Evolutionary conservation across 2,888 invertebrate species (phyloP), one percentile per base, ranked within the genome.

Genomic region (Apomyelois bistriatella): DNA sequence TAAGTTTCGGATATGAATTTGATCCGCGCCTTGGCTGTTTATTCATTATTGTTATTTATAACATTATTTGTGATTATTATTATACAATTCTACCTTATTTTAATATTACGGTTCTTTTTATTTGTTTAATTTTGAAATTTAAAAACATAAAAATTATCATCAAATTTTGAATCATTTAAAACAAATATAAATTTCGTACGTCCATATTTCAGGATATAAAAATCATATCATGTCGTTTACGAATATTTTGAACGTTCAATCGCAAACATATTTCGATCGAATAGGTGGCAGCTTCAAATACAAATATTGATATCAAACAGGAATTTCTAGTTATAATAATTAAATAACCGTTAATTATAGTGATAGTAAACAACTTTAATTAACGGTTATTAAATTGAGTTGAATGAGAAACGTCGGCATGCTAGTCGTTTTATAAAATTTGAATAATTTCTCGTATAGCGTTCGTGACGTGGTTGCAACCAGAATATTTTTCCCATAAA

Each of bases 401-500:
- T 30, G 6, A 10, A 28, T 13, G n/a, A 6, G 12, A n/a, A 22
- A 12, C 12, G 17, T 9, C n/a, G 28, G n/a, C 12, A 13, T 42
- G 12, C 8, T 43, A 13, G 30, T 43, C 43, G 30, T 43, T 43
- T 43, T 13, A 13, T 28, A 28, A 43, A 43, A 43, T 43, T 43
- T 30, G 43, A 30, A 43, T 43, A 32, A 13, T 43, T 43, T 32
- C 30, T 9, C 43, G 7, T 13, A 9, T 43, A 30, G 30, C 15
- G 28, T 43, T 43, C 43, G 30, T 43, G 43, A 43, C 43, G 12
- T 12, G 43, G 43, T 13, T 30, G 43, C 43, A 28, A 30, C 8
- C 43, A 30, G 30, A 43, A 43, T 43, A 30, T 30, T 43, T 43
- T 13, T 12, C 13, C 30, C 43, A 30, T 30, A 43, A 43, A n/a